Evolutionary conservation across 2,113 vertebrate genomes (phyloP).

Genomic region (Podarcis muralis): DNA sequence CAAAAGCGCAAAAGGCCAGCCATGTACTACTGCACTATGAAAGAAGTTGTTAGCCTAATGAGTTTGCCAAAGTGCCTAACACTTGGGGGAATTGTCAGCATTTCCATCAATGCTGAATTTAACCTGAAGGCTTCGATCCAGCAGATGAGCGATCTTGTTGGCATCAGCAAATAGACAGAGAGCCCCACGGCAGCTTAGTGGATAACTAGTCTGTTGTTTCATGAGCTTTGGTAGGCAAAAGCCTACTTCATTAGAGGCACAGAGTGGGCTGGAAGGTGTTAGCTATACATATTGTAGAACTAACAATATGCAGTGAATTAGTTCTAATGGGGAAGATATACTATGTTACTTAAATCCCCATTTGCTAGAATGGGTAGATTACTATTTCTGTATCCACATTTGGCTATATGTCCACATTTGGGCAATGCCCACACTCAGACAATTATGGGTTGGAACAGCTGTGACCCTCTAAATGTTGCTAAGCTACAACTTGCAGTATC

Average conservation of each 20-base stretch:
- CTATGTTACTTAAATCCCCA: background rate
- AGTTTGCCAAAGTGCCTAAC: background rate
- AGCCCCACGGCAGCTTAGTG: background rate
- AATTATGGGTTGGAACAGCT: background rate
- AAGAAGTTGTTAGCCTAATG: slow-evolving; percentile 8
- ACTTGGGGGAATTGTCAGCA: background rate
- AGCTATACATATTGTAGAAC: background rate
- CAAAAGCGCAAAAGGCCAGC: slow-evolving; percentile 15
- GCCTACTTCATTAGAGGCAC: background rate
- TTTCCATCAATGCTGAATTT: background rate
- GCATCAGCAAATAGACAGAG: background rate
- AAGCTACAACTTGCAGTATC: too few species aligned
- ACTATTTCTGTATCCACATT: background rate
- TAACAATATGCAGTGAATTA: background rate
- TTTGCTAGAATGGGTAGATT: background rate
- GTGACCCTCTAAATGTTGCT: too few species aligned
- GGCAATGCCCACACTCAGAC: too few species aligned
- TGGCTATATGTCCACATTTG: background rate
- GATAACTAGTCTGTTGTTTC: background rate
- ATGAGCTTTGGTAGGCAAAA: background rate
- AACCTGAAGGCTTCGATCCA: background rate
- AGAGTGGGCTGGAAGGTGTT: background rate
- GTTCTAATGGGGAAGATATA: background rate
- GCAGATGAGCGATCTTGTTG: background rate
- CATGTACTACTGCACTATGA: background rate